Evolutionary conservation across 2,797 vertebrate genomes (phyloP).

Genomic region (Lepus oiostolus): DNA sequence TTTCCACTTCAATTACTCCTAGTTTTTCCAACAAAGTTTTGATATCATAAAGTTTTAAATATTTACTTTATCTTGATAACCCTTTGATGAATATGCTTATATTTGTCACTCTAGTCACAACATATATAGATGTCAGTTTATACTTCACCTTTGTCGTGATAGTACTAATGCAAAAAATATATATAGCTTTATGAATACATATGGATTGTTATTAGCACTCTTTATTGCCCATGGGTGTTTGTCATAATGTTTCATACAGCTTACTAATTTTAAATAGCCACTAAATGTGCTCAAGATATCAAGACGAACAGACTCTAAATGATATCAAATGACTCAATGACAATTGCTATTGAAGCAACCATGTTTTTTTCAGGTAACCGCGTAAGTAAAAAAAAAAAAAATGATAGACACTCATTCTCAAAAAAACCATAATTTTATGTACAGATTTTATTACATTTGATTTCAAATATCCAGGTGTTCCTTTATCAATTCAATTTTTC

Average conservation of each 20-base stretch:
- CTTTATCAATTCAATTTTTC: not conserved
- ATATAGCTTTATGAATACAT: not conserved
- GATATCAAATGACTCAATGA: not conserved
- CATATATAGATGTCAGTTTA: not conserved
- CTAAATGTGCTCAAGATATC: not conserved
- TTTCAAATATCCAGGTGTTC: not conserved
- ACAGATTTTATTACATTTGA: not conserved
- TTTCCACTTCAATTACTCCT: not conserved
- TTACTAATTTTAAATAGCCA: not conserved
- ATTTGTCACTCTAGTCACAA: not conserved
- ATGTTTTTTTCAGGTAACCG: not conserved
- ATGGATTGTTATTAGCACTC: not conserved
- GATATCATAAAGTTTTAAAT: not conserved
- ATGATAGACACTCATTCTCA: not conserved
- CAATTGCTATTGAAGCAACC: not conserved
- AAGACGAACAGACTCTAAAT: not conserved
- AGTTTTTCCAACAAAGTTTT: not conserved
- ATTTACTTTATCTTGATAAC: not conserved
- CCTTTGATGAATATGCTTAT: not conserved
- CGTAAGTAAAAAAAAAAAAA: not conserved
- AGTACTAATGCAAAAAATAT: not conserved
- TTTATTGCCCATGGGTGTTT: not conserved
- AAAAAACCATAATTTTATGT: not conserved
- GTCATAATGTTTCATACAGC: not conserved
- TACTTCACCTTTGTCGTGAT: not conserved